Base-by-base conservation (phyloP, 2,113 vertebrate genomes). In the Semicossyphus pulcher region DNA sequence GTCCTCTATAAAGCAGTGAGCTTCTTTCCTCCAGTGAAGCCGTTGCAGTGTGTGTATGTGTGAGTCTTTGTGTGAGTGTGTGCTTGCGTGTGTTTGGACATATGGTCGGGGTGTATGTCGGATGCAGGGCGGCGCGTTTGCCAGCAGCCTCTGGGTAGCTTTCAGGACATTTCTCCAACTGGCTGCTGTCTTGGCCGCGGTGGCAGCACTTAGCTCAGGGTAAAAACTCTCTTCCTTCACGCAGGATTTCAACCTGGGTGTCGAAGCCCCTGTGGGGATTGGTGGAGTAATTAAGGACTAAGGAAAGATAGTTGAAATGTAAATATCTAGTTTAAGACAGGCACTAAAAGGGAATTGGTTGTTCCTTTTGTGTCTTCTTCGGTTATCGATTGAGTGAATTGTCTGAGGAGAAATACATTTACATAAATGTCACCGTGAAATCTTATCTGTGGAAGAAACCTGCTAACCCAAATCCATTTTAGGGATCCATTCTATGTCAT, bases 91-190 rank as follows among this genome's bases (percentile, higher is more conserved):
- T 61, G 65, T 65, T 25, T 76, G 84, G 76, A 81, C 91, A 93
- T 92, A 93, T 90, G 86, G 89, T 58, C 68, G 51, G 65, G 51
- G 68, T 80, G 84, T 80, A 78, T 85, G 84, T 70, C n/a, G 53
- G 80, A 81, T 77, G 75, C 77, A 86, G 87, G 74, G 63, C 25
- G 42, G 26, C 66, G 64, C 18, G 14, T 36, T 51, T 83, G 87
- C 91, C 91, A 92, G 81, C 73, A 90, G 90, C 91, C 90, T 85
- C 85, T 80, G 90, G 92, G 81, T 73, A 84, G 83, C 76, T 91
- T 81, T 87, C 78, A 80, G 87, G 88, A 89, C 83, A 86, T 89
- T 85, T 80, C 66, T 87, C 88, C 83, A 87, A 67, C 72, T 88
- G 86, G 78, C 78, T 84, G 65, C 62, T 47, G 69, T 83, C 91